Percentiles rank a stretch among this genome's conserved stretches.
phyloP scores from a whole-genome alignment of 2,113 vertebrate species.

The Donacobius atricapilla region DNA sequence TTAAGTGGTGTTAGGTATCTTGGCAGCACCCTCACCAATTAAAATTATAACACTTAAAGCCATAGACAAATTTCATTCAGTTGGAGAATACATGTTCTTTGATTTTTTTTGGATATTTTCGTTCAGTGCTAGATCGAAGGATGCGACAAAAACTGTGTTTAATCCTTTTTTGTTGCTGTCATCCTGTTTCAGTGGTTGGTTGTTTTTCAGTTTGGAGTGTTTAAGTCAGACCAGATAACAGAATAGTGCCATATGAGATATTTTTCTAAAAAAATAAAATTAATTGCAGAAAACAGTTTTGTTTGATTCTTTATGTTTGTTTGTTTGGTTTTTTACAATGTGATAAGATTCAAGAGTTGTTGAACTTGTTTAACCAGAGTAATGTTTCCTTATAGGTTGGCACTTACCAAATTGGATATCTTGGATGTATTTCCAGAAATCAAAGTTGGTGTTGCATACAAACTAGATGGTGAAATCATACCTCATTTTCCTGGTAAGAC shows the following conservation, averaged over 20 bases:
- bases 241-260: neutral
- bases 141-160: neutral
- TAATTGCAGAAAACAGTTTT: neutral
- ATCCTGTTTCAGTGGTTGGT: neutral
- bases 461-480: conserved; percentile 86
- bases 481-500: conserved; percentile 95
- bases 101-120: neutral
- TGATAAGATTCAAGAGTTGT: neutral
- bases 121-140: neutral
- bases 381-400: conserved; percentile 78
- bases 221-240: neutral
- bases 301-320: neutral
- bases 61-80: neutral
- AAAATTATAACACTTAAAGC: neutral
- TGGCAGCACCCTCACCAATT: neutral
- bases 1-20: neutral
- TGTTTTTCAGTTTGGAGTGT: neutral
- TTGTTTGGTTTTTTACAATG: neutral
- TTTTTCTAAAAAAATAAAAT: neutral
- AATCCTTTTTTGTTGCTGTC: neutral
- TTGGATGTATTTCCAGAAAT: conserved; percentile 91
- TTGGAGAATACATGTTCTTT: neutral
- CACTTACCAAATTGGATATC: conserved; percentile 97
- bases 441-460: conserved; percentile 92
- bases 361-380: neutral